Evolutionary conservation across 2,113 vertebrate species (phyloP), one percentile per base, ranked within the genome.

Genomic region (Ceratotherium simum): DNA sequence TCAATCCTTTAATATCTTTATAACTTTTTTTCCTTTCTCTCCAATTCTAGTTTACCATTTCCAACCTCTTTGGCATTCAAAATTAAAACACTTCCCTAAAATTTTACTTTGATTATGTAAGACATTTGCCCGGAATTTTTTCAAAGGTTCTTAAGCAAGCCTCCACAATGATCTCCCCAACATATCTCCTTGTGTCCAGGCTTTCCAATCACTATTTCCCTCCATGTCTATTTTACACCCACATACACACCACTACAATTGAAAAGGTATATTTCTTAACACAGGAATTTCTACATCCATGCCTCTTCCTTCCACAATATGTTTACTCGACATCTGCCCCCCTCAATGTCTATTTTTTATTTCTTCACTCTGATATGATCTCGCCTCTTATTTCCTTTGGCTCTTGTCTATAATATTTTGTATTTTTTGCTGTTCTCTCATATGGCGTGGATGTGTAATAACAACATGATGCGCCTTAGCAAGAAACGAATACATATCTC

Each of bases 71-170:
- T 69, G 9, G 39, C 72, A 70, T 60, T 69, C 51, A 42, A 58
- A 69, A 46, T 33, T 39, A 4, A 60, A 86, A 51, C 48, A 8
- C 23, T 23, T 39, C 48, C 73, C 39, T 31, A 80, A 70, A 70
- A 80, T 36, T 31, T 70, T 51, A n/a, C 58, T 80, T 80, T 25
- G 31, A 51, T 87, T 60, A 58, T 51, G 42, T 64, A 80, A 70
- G 2, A 3, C 54, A 36, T 29, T 10, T 51, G 20, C 13, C 75
- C 31, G 64, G 39, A 31, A 67, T 42, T 80, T 80, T 73, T 42
- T 42, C 18, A 73, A 81, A 36, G 8, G 9, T 73, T 72, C n/a
- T 27, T 73, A 82, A 94, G n/a, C 42, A 62, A 94, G n/a, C 42
- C 36, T 81, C 33, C 20, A 14, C 20, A 64, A 5, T 27, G 1